Evolutionary conservation across 1,140 invertebrate species (phyloP), one percentile per base, ranked within the genome.

Genomic region (Campoletis sonorensis): DNA sequence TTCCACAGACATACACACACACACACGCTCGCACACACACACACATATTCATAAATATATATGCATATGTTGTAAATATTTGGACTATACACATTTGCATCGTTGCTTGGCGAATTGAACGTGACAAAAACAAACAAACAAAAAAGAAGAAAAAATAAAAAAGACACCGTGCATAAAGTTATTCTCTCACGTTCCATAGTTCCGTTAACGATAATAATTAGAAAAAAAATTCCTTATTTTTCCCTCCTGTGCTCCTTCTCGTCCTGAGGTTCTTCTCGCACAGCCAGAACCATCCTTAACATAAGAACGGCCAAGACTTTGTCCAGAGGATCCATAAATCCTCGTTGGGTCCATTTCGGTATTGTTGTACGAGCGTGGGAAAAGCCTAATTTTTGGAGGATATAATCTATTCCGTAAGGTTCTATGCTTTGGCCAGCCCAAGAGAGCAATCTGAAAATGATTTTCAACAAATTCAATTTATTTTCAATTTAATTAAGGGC

Each of bases 281-380:
- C 87, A 1, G 90, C 90, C 23, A 87, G 81, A 10, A 96, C 93
- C 87, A 96, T 94, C 80, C 94, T 92, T 73, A 96, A 91, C 89
- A 96, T 94, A 81, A 96, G 93, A 37, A 96, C 92, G 16, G 96
- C 95, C 27, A 96, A 93, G 49, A 98, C 93, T 91, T 97, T 97
- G 91, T 99, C 98, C 30, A 98, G 90, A 0, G 98, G 98, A 93
- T 99, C 99, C 95, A 99, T 97, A 84, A 98, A 97, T 30, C 98
- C 98, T 79, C 99, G 93, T 92, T 99, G 99, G 92, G 99, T 95
- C 98, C 98, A 99, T 93, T 99, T 99, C 23, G 99, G 99, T 89
- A 99, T 99, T 45, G 99, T 99, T 58, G 97, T 98, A 61, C 98
- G 94, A 3, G 99, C 98, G 92, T 99, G 98, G 79, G 96, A 96